Evolutionary conservation across 1,140 invertebrate species (phyloP).

Genomic region (Heliothis subflexa): DNA sequence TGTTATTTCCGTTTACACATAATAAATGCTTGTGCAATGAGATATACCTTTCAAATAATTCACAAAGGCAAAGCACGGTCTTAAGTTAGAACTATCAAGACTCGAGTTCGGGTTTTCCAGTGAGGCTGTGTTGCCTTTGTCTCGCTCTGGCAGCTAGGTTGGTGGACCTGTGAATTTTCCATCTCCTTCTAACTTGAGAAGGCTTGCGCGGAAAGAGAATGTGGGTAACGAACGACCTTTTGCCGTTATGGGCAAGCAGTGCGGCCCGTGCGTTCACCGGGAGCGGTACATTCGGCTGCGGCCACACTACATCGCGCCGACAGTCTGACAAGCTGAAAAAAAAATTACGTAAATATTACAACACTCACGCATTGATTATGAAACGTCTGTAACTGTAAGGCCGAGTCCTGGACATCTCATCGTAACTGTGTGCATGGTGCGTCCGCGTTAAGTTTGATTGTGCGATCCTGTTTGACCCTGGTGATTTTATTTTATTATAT

Average conservation of each 20-base stretch:
- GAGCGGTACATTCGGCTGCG: constrained; percentile 67
- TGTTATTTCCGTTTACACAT: constrained; percentile 74
- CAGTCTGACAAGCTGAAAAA: constrained; percentile 78
- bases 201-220: constrained; percentile 86
- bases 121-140: constrained; percentile 68
- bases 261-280: constrained; percentile 80
- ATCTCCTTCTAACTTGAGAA: constrained; percentile 76
- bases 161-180: constrained; percentile 52
- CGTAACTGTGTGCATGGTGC: constrained; percentile 62
- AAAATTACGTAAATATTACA: constrained; percentile 85
- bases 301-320: constrained; percentile 68
- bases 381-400: constrained; percentile 69
- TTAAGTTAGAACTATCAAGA: constrained; percentile 84
- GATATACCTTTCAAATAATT: constrained; percentile 80
- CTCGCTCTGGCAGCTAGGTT: constrained; percentile 59
- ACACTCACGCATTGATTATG: constrained; percentile 80
- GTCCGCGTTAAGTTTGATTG: constrained; percentile 71
- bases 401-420: constrained; percentile 49
- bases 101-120: constrained; percentile 82
- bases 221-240: constrained; percentile 86
- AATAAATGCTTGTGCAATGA: constrained; percentile 76
- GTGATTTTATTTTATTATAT: constrained; percentile 81
- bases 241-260: constrained; percentile 82
- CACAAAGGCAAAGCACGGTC: constrained; percentile 80
- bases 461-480: constrained; percentile 76